A percentile compares a stretch with the other conserved stretches of the same genome.
Evolutionary conservation across 2,888 invertebrate species (phyloP).

Genomic region (Ophion costatus): DNA sequence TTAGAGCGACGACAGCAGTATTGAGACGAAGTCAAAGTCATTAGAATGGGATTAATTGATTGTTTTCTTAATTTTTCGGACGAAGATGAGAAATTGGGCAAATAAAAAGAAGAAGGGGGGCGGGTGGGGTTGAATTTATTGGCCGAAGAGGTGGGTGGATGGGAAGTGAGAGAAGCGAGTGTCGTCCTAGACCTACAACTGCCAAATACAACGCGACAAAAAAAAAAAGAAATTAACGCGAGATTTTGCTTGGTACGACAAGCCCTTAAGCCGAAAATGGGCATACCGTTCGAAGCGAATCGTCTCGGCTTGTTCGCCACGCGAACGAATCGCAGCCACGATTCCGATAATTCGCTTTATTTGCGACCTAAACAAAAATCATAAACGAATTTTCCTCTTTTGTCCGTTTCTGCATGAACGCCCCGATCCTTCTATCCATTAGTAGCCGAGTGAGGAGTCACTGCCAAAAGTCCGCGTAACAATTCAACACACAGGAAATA

Average conservation of each 20-base stretch:
- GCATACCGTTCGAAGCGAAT: neutral
- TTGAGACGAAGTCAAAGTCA: slow-evolving; percentile 20
- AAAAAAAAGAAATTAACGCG: neutral
- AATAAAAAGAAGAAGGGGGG: neutral
- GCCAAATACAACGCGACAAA: slow-evolving; percentile 18
- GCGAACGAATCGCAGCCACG: neutral
- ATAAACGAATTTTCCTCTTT: neutral
- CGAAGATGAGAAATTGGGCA: slow-evolving; percentile 41
- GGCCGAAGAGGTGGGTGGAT: slow-evolving; percentile 76
- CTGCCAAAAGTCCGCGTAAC: slow-evolving; percentile 81
- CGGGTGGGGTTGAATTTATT: slow-evolving; percentile 67
- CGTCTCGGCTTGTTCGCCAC: neutral
- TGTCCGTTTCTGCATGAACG: slow-evolving; percentile 18
- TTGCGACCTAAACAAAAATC: neutral
- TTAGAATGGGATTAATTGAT: slow-evolving; percentile 38
- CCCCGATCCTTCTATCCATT: slow-evolving; percentile 75
- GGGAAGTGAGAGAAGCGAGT: slow-evolving; percentile 13
- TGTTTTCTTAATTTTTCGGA: slow-evolving; percentile 1
- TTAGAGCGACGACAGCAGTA: slow-evolving; percentile 9
- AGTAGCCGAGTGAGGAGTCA: slow-evolving; percentile 79
- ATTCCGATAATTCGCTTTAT: neutral
- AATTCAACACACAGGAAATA: slow-evolving; percentile 30
- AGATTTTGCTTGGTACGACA: slow-evolving; percentile 15
- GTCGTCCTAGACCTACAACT: slow-evolving; percentile 16
- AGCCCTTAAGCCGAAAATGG: slow-evolving; percentile 3